Evolutionary conservation across 1,140 invertebrate species (phyloP).

Genomic region (Sarcophaga bullata): DNA sequence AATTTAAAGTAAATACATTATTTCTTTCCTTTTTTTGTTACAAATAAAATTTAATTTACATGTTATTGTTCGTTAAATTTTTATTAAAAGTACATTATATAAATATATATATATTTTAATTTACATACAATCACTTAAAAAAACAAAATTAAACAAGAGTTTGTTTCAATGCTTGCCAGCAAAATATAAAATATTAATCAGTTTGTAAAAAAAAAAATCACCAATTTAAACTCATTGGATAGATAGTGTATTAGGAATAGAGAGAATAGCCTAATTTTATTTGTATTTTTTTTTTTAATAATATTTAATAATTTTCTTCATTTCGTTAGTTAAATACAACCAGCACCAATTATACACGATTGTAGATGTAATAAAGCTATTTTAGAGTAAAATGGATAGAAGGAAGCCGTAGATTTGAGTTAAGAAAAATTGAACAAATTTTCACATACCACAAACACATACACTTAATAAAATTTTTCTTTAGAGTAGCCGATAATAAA

Average conservation of each 20-base stretch:
- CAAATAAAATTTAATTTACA: not conserved
- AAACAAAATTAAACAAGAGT: not conserved
- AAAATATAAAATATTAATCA: not conserved
- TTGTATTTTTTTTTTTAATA: not conserved
- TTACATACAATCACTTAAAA: not conserved
- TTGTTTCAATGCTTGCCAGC: not conserved
- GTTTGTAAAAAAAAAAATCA: too few species aligned
- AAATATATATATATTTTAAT: not conserved
- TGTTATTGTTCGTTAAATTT: constrained; percentile 4
- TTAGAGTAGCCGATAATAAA: too few species aligned
- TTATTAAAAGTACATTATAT: constrained; percentile 12
- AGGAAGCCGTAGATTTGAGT: too few species aligned
- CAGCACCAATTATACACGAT: constrained; percentile 14
- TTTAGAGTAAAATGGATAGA: not conserved
- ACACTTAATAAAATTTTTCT: too few species aligned
- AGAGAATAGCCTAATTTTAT: not conserved
- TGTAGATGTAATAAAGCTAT: constrained; percentile 14
- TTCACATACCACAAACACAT: too few species aligned
- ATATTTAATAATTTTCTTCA: constrained; percentile 6
- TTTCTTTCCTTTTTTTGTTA: not conserved
- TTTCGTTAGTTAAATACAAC: not conserved
- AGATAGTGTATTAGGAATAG: too few species aligned
- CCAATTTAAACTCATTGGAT: too few species aligned
- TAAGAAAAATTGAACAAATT: too few species aligned
- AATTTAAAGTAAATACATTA: constrained; percentile 22